These are phyloP conservation scores for Ophion ventricosus DNA, from an alignment of 2,888 invertebrate genomes.

Conservation along the genomic window DNA sequence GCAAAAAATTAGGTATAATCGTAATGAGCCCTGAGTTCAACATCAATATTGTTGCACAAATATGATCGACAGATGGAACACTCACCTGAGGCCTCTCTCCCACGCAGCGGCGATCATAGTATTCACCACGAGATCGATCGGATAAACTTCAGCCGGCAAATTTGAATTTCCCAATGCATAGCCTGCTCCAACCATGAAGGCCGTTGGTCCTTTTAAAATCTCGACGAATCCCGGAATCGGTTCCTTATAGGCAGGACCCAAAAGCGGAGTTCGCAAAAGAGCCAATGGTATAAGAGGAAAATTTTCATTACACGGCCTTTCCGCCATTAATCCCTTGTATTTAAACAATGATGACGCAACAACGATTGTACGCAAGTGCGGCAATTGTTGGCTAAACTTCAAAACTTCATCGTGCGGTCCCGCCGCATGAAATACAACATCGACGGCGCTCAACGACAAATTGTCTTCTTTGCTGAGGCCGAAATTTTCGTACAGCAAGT, in stretches of 20 bases:
- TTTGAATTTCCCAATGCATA: constrained; percentile 71
- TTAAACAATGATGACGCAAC: constrained; percentile 69
- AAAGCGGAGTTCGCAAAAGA: constrained; percentile 71
- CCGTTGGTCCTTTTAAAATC: constrained; percentile 74
- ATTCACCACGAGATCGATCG: constrained; percentile 75
- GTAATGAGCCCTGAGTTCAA: neutral
- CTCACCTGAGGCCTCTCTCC: constrained; percentile 73
- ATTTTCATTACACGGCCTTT: constrained; percentile 64
- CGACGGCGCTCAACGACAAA: constrained; percentile 69
- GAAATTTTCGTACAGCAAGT: constrained; percentile 73
- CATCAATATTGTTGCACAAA: neutral
- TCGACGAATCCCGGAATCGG: constrained; percentile 78
- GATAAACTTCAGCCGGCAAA: constrained; percentile 74
- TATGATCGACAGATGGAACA: constrained; percentile 7
- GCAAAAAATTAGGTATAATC: neutral
- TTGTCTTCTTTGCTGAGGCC: constrained; percentile 67
- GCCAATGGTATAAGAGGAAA: constrained; percentile 71
- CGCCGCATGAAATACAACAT: constrained; percentile 75
- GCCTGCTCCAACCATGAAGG: constrained; percentile 77
- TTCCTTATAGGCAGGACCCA: constrained; percentile 76
- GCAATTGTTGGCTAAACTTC: constrained; percentile 71
- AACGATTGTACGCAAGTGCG: constrained; percentile 69
- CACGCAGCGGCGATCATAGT: constrained; percentile 75
- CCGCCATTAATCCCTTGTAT: constrained; percentile 63
- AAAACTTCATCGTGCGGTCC: constrained; percentile 72